phyloP scores from a whole-genome alignment of 1,140 invertebrate genomes.

The Monochamus saltuarius region DNA sequence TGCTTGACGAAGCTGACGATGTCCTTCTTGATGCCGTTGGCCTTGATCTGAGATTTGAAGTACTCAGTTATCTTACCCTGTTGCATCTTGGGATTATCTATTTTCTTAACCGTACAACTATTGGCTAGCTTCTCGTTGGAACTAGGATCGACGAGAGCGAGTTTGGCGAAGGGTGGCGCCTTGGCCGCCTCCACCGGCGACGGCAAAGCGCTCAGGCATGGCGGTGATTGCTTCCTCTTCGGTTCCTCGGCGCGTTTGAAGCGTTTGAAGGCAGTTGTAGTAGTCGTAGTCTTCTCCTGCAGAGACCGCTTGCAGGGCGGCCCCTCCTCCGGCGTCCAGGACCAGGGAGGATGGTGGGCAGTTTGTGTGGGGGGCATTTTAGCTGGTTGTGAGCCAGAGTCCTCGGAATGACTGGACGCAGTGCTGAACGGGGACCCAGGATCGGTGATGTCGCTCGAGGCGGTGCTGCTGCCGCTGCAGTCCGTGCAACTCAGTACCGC shows the following conservation, averaged over 20 bases:
- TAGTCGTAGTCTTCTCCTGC: conserved; percentile 39
- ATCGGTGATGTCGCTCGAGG: conserved; percentile 75
- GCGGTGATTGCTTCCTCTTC: conserved; percentile 26
- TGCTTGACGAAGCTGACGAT: conserved; percentile 9
- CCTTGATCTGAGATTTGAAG: conserved; percentile 77
- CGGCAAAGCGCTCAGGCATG: conserved; percentile 29
- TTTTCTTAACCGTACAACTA: conserved; percentile 48
- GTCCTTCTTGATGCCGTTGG: conserved; percentile 53
- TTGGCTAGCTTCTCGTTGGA: conserved; percentile 28
- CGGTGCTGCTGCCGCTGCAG: conserved; percentile 61
- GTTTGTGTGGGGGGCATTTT: conserved; percentile 58
- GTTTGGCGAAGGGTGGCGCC: conserved; percentile 15
- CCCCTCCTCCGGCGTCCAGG: conserved; percentile 45
- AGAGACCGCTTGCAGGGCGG: conserved; percentile 35
- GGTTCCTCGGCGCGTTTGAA: conserved; percentile 28
- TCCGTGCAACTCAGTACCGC: conserved; percentile 68
- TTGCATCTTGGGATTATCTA: conserved; percentile 48
- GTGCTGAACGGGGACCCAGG: conserved; percentile 78
- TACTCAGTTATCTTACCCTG: conserved; percentile 77
- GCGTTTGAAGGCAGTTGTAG: conserved; percentile 29
- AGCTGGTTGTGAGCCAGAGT: conserved; percentile 45
- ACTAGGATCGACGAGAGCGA: conserved; percentile 22
- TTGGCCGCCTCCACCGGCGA: conserved; percentile 12
- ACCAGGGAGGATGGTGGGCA: conserved; percentile 51
- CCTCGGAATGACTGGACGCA: conserved; percentile 53